These are phyloP conservation scores for Desmodus rotundus DNA, from an alignment of 2,113 vertebrate species.

Conservation along the genomic window DNA sequence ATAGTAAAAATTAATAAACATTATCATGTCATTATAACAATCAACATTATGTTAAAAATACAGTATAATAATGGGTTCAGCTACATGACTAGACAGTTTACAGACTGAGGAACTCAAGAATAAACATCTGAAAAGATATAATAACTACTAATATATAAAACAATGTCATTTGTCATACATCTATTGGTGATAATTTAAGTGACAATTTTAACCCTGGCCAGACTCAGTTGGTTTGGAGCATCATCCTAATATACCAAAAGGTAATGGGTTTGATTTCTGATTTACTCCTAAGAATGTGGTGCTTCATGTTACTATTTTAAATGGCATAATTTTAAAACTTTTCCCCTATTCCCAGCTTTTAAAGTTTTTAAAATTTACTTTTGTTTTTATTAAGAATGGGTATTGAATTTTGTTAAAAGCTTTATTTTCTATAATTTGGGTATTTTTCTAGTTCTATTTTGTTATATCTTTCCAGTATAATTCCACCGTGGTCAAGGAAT, in stretches of 20 bases:
- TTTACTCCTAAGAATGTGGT: not conserved
- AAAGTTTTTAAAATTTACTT: not conserved
- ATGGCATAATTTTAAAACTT: not conserved
- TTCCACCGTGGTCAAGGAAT: not conserved
- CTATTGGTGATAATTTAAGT: not conserved
- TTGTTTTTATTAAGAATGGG: not conserved
- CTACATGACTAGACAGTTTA: not conserved
- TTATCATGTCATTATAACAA: not conserved
- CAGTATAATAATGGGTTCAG: not conserved
- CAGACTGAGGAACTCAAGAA: not conserved
- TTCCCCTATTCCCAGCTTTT: not conserved
- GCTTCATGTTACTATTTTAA: not conserved
- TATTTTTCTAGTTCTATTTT: not conserved
- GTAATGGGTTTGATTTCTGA: not conserved
- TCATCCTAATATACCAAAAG: no score
- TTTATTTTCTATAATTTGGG: not conserved
- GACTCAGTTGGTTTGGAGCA: no score
- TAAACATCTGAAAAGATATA: not conserved
- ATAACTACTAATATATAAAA: not conserved
- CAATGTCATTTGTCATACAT: not conserved
- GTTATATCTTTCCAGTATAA: not conserved
- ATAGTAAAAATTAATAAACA: not conserved
- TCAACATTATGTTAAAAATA: not conserved
- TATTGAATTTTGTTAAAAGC: slow-evolving; percentile 22
- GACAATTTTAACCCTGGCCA: not conserved